Base-by-base conservation (phyloP, 2,797 vertebrate genomes). In the Alfaro cultratus region DNA sequence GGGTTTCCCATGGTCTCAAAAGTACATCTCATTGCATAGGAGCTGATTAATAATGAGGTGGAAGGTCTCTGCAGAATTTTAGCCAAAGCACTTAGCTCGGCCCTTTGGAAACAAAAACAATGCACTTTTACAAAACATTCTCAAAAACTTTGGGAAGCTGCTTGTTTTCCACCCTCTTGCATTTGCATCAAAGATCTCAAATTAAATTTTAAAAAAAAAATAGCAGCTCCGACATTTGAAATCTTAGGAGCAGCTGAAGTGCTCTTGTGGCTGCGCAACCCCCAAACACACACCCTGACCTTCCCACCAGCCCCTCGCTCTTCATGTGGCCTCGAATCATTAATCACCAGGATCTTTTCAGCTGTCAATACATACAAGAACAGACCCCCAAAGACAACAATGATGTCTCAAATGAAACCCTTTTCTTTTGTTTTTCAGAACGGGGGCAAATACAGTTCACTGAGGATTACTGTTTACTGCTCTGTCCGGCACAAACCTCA, bases 331-430 rank as follows among this genome's bases (percentile, higher is more conserved):
- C 94, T 90, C 91, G 85, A 95, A 96, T 96, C 96, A 97, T 98
- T 97, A 98, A 97, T 99, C 97, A 97, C 94, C 76, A 55, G 82
- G 90, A 95, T 94, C 96, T 95, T 97, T 97, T 97, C 95, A 97
- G 94, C 95, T 97, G 96, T 96, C 97, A 96, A 91, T 95, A 84
- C 29, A 77, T 89, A 97, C 96, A 97, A 97, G 97, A 96, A 95
- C 93, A 96, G 94, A 89, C 93, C 86, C 91, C 90, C 45, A 55
- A 89, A 87, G 81, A 88, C 90, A 93, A 97, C 96, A 97, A 97
- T 95, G 91, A 83, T 79, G 85, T 87, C 88, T 95, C 91, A 95
- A 91, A 92, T 90, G 89, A 93, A 93, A 85, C 41, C 3, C 41
- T 85, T 87, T 62, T 79, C 86, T 84, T 80, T 81, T 73, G 34